phyloP scores from a whole-genome alignment of 1,140 invertebrate genomes.

The Calliphora vicina region DNA sequence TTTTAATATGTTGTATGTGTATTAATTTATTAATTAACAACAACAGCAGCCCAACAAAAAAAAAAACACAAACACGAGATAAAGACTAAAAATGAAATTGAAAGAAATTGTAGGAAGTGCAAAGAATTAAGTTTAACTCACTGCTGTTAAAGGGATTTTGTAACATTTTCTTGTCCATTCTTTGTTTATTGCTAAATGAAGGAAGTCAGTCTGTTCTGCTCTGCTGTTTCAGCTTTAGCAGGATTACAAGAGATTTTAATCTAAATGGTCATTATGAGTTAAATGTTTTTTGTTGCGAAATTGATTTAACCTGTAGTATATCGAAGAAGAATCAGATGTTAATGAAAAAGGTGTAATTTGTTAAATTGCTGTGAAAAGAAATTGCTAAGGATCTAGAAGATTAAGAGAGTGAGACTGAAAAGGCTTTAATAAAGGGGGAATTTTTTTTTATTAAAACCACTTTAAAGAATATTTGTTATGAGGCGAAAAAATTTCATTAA shows the following conservation, averaged over 20 bases:
- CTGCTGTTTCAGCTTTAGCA: too few species aligned
- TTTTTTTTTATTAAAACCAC: too few species aligned
- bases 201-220: too few species aligned
- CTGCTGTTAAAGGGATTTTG: not conserved
- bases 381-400: not conserved
- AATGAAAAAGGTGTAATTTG: not conserved
- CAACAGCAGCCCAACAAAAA: not conserved
- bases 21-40: slow-evolving; percentile 13
- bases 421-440: too few species aligned
- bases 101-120: not conserved
- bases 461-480: too few species aligned
- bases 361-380: not conserved
- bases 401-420: too few species aligned
- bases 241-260: not conserved
- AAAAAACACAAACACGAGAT: not conserved
- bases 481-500: too few species aligned
- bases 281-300: not conserved
- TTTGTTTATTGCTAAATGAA: too few species aligned
- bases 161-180: too few species aligned
- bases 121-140: too few species aligned
- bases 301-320: not conserved
- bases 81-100: not conserved
- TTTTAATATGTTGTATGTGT: not conserved
- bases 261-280: not conserved
- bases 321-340: not conserved